Base-by-base conservation (phyloP, 2,113 vertebrate genomes). In the Poeciliopsis prolifica region DNA sequence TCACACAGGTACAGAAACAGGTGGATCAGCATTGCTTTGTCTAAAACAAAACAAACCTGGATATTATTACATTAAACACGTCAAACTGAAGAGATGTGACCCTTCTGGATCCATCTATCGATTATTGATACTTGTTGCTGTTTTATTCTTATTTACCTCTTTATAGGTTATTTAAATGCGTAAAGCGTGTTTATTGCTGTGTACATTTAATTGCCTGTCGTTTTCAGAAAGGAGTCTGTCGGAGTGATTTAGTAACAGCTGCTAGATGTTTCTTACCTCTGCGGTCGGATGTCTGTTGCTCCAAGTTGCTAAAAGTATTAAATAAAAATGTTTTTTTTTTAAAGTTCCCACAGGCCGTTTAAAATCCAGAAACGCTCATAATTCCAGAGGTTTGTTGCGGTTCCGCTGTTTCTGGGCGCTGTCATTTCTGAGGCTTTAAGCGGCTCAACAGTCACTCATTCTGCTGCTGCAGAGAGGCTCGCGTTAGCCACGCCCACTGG, bases 371-470 rank as follows among this genome's bases (percentile, higher is more conserved):
- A 54, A 58, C 30, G 28, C 0, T 26, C 4, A 8, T 28, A 66
- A 66, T 61, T 72, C 62, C 75, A 1, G 11, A 24, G 5, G 1
- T 68, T 44, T 64, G 3, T 37, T 3, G 17, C 15, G n/a, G 3
- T 22, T 29, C 33, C 1, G 62, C 40, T 1, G 26, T 61, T 69
- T 30, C 54, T 63, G 68, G 28, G 42, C 17, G 35, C 61, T 1
- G 64, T 24, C 48, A 63, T 35, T 75, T 15, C 73, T 65, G n/a
- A 79, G 68, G 80, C 26, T 65, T 54, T 87, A 89, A 87, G 51
- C 79, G 30, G 75, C 87, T 80, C 79, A 81, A 68, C 80, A 60
- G 88, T 91, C 91, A 88, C 83, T 91, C 89, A 91, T 22, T 7
- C 33, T 9, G 68, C 73, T n/a, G 70, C 72, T 0, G 33, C 58